These are phyloP conservation scores for Apteryx mantelli DNA, from an alignment of 2,113 vertebrate species.

Conservation along the genomic window DNA sequence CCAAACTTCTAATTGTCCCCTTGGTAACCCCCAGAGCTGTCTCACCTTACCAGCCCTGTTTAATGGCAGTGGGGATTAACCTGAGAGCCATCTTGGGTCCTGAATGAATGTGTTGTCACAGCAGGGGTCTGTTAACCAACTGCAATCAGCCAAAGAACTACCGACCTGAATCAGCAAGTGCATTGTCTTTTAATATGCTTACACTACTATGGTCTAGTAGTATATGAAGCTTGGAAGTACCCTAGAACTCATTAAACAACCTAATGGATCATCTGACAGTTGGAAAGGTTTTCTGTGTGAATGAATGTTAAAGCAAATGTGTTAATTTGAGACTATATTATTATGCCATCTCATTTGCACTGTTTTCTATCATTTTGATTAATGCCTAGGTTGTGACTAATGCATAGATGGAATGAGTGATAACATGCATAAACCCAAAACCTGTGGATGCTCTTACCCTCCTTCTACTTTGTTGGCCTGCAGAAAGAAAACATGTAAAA, in stretches of 20 bases:
- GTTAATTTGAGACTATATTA: slow-evolving; percentile 22
- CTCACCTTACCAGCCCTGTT: accelerated
- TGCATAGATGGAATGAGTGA: neutral
- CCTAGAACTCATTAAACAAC: slow-evolving; percentile 20
- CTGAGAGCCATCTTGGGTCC: neutral
- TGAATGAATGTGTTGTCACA: neutral
- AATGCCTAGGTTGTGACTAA: neutral
- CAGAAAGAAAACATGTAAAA: neutral
- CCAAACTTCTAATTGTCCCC: neutral
- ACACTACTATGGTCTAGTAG: neutral
- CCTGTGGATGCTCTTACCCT: neutral
- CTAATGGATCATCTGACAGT: slow-evolving; percentile 47
- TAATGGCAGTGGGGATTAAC: neutral
- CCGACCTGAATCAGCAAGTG: neutral
- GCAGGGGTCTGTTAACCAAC: neutral
- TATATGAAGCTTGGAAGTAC: neutral
- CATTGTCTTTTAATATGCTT: neutral
- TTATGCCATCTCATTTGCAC: slow-evolving; percentile 40
- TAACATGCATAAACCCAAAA: neutral
- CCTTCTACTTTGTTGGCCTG: neutral
- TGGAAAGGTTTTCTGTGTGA: slow-evolving; percentile 15
- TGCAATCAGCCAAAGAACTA: neutral
- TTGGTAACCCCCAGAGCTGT: neutral
- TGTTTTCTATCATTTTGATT: slow-evolving; percentile 58
- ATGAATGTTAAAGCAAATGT: slow-evolving; percentile 21